These are phyloP conservation scores for Aphyosemion australe DNA, from an alignment of 2,113 vertebrate species.

Conservation along the genomic window DNA sequence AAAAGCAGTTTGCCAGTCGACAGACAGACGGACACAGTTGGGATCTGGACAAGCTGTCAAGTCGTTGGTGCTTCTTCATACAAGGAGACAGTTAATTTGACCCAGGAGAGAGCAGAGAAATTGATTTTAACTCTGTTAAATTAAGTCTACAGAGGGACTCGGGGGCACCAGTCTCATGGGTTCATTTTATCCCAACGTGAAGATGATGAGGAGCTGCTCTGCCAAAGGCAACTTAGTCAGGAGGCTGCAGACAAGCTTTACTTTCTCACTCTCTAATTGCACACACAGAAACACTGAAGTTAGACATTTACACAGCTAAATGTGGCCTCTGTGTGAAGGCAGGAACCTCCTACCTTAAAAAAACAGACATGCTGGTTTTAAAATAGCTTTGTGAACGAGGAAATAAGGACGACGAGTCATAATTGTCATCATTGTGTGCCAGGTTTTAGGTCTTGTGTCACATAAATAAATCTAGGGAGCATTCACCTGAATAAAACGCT, in stretches of 20 bases:
- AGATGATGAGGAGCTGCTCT: slow-evolving; percentile 60
- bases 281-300: slow-evolving; percentile 21
- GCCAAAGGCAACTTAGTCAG: slow-evolving; percentile 64
- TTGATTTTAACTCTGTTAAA: slow-evolving; percentile 75
- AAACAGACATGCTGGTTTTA: slow-evolving; percentile 4
- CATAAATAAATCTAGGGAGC: no score
- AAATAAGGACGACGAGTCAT: no score
- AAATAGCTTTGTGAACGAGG: no score
- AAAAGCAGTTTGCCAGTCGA: slow-evolving; percentile 43
- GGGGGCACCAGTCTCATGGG: slow-evolving; percentile 57
- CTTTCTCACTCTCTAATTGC: slow-evolving; percentile 52
- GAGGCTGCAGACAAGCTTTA: slow-evolving; percentile 45
- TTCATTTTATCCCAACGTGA: slow-evolving; percentile 57
- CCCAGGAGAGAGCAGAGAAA: slow-evolving; percentile 61
- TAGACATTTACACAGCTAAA: slow-evolving; percentile 3
- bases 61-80: slow-evolving; percentile 53
- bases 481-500: no score
- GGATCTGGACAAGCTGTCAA: slow-evolving; percentile 60
- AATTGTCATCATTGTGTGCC: no score
- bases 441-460: no score
- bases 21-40: slow-evolving; percentile 48
- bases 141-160: slow-evolving; percentile 64
- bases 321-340: slow-evolving; percentile 8
- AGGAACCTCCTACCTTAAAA: slow-evolving; percentile 45
- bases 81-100: slow-evolving; percentile 62